These are phyloP conservation scores for Apoderus coryli DNA, from an alignment of 2,888 invertebrate species.

Conservation along the genomic window DNA sequence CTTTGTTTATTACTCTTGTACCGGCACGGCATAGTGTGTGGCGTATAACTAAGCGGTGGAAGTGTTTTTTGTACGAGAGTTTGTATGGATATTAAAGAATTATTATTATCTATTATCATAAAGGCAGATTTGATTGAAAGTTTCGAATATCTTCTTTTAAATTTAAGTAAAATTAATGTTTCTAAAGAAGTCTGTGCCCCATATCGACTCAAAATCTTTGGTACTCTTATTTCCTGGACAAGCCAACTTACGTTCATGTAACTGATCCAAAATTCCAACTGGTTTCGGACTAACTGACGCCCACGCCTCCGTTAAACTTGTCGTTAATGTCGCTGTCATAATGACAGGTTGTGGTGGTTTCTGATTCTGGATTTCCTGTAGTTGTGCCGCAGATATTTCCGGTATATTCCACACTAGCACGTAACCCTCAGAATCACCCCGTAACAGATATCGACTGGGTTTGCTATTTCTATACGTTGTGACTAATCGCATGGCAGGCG, in stretches of 20 bases:
- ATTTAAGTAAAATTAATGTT: too few relatives aligned
- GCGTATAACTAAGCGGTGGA: too few relatives aligned
- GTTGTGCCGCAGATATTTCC: constrained; percentile 54
- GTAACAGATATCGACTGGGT: constrained; percentile 50
- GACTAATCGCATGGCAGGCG: constrained; percentile 77
- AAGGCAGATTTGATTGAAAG: too few relatives aligned
- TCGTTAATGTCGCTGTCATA: constrained; percentile 62
- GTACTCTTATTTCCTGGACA: constrained; percentile 1
- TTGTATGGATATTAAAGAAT: too few relatives aligned
- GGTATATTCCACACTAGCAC: constrained; percentile 84
- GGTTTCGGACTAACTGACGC: constrained; percentile 74
- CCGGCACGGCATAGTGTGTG: too few relatives aligned
- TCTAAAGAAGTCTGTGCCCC: too few relatives aligned
- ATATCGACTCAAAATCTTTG: too few relatives aligned
- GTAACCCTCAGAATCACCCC: constrained; percentile 87
- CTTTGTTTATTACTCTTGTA: too few relatives aligned
- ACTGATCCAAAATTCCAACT: constrained; percentile 80
- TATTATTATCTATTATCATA: too few relatives aligned
- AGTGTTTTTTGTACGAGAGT: too few relatives aligned
- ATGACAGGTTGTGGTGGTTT: constrained; percentile 29
- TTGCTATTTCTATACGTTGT: constrained; percentile 53
- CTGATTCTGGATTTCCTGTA: constrained; percentile 42
- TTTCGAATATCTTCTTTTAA: too few relatives aligned
- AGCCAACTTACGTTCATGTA: neutral
- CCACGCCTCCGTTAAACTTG: constrained; percentile 80